Evolutionary conservation across 2,797 vertebrate species (phyloP).

Genomic region (Atherinosoma microstoma): DNA sequence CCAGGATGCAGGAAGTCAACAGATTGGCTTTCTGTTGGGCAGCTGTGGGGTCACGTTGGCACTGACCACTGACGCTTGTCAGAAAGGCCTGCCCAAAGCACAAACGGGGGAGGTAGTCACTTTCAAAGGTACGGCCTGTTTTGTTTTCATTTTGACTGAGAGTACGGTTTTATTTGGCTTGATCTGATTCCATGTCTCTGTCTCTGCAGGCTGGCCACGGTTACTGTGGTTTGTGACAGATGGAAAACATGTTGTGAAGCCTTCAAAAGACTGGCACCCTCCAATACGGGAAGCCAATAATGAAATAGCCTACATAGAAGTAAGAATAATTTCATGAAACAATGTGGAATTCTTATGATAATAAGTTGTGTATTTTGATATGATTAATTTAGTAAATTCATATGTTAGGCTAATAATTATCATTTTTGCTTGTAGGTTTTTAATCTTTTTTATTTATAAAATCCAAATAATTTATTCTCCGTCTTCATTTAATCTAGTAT

Average conservation of each 20-base stretch:
- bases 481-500: slow-evolving; percentile 80
- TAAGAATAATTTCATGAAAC: slow-evolving; percentile 56
- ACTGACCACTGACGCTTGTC: slow-evolving; percentile 95
- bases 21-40: slow-evolving; percentile 95
- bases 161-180: slow-evolving; percentile 22
- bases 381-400: not conserved
- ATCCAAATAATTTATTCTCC: not conserved
- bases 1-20: slow-evolving; percentile 95
- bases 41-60: slow-evolving; percentile 94
- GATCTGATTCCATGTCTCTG: slow-evolving; percentile 41
- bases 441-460: not conserved
- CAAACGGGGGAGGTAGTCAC: slow-evolving; percentile 94
- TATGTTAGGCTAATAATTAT: not conserved
- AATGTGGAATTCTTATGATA: not conserved
- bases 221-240: slow-evolving; percentile 96
- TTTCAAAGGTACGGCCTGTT: slow-evolving; percentile 89
- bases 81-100: slow-evolving; percentile 96
- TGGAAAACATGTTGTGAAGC: slow-evolving; percentile 94
- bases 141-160: slow-evolving; percentile 28
- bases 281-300: slow-evolving; percentile 85
- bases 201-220: slow-evolving; percentile 90
- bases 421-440: too few relatives aligned
- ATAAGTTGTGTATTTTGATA: not conserved
- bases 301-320: slow-evolving; percentile 94
- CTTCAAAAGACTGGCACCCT: slow-evolving; percentile 93